A percentile compares a stretch with the other conserved stretches of the same genome.
phyloP scores from a whole-genome alignment of 2,797 vertebrate genomes.

The Pseudotriccus pelzelni region DNA sequence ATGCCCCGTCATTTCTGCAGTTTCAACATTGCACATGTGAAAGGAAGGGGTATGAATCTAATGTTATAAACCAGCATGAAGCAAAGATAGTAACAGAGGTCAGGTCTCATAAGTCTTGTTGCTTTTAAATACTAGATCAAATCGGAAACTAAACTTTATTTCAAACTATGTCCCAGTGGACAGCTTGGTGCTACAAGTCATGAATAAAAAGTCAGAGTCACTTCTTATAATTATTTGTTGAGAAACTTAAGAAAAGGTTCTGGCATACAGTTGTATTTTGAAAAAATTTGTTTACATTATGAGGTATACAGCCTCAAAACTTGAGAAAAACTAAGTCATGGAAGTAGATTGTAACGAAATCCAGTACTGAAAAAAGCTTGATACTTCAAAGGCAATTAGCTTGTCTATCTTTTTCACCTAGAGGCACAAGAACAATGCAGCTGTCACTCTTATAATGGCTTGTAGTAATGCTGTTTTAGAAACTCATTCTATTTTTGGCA shows the following conservation, averaged over 20 bases:
- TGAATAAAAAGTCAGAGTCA: constrained; percentile 13
- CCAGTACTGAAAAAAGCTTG: constrained; percentile 13
- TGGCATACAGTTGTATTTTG: neutral
- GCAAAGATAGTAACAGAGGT: neutral
- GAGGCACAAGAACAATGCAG: constrained; percentile 51
- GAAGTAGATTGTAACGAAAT: constrained; percentile 51
- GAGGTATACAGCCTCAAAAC: constrained; percentile 18
- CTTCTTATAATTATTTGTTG: neutral
- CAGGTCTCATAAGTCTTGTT: neutral
- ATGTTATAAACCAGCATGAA: neutral
- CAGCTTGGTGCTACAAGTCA: neutral
- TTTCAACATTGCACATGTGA: neutral
- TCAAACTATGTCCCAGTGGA: neutral
- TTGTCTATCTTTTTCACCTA: constrained; percentile 58
- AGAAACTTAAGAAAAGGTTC: neutral
- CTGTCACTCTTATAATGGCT: constrained; percentile 34
- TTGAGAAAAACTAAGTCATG: constrained; percentile 33
- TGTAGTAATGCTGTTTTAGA: constrained; percentile 53
- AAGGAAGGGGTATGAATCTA: neutral
- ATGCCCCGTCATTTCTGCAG: neutral
- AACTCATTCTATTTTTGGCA: neutral
- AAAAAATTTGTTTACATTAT: constrained; percentile 35
- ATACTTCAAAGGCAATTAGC: constrained; percentile 64
- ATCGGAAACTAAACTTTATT: neutral
- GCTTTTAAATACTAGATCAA: neutral